Base-by-base conservation (phyloP, 2,888 invertebrate species). In the Malthinus flaveolus region DNA sequence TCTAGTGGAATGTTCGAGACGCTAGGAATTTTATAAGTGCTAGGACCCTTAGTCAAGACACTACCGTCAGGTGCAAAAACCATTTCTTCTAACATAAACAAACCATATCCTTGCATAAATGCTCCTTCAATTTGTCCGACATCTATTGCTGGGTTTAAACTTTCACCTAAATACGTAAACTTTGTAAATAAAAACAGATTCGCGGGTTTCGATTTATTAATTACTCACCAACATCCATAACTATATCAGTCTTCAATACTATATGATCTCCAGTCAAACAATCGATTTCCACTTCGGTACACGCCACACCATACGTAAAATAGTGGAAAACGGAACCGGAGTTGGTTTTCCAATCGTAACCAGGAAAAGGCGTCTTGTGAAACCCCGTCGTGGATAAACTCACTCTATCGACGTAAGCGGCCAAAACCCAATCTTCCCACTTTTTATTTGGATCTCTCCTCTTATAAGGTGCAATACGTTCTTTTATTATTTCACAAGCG, bases 111-210 rank as follows among this genome's bases (percentile, higher is more conserved):
- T 83, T 97, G 97, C 73, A 94, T 84, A 71, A 96, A 97, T 0
- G 85, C 97, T 1, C 97, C 97, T 80, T 97, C 97, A 10, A 97
- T 90, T 82, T 97, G 97, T 0, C 97, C 97, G 68, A 97, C 91
- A 71, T 97, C 97, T 64, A 97, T 94, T 1, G 97, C 96, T 3
- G 97, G 97, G 79, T 97, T 97, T 51, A 97, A 80, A 78, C 96
- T 96, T 67, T 92, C 89, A 0, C 97, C 75, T 75, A 50, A 32
- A 42, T 3, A 10, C 36, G 10, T 42, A 6, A 6, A 6, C 15
- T 13, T 3, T 42, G 23, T 5, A 23, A 2, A 23, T 42, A 42
- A 23, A 15, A 42, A 37, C 31, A n/a, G 3, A 37, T 37, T 10
- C 12, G 7, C 2, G n/a, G 9, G n/a, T 3, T 23, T 23, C 10